Evolutionary conservation across 2,797 vertebrate species (phyloP), one percentile per base, ranked within the genome.

Genomic region (Emydoidea blandingii): DNA sequence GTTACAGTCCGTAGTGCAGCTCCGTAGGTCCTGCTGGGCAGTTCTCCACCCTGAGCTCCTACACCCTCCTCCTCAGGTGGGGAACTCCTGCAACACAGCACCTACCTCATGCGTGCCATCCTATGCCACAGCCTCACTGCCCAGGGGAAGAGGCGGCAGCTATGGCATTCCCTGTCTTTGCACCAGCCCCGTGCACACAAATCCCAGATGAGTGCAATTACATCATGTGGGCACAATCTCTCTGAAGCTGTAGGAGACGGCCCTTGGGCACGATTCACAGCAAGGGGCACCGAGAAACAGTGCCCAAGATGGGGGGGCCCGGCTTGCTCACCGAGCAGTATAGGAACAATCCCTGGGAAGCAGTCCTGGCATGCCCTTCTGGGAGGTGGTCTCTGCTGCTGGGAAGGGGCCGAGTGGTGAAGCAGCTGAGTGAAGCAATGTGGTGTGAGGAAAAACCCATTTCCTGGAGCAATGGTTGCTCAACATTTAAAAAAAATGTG

Each of bases 381-480:
- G 5, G 72, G 79, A 97, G 88, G 76, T 3, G 3, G 65, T 37
- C 65, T 11, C 86, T 3, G 53, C 1, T 95, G 94, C 85, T 84
- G 97, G 96, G 95, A 97, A 97, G 85, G 79, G 79, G 83, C 83
- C 1, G 79, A 76, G 87, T 0, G 3, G 84, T 96, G 96, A 96
- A 84, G 96, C 97, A 97, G 83, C 82, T 1, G 79, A 81, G 88
- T 97, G 97, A 96, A 83, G 96, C 97, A 98, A 98, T 93, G 82
- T 88, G 83, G 27, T 79, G 89, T 90, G 96, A 96, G 92, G 96
- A 92, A 96, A 97, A 91, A 94, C 74, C 94, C 86, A 95, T 97
- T 97, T 97, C 97, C 94, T 96, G 97, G 92, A 92, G 96, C 95
- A 65, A 81, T 78, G 91, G 89, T 82, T 93, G 95, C 96, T 96